phyloP scores from a whole-genome alignment of 30 jellyfish, hydroid and myxozoan genomes.

The Chrysaora quinquecirrha region DNA sequence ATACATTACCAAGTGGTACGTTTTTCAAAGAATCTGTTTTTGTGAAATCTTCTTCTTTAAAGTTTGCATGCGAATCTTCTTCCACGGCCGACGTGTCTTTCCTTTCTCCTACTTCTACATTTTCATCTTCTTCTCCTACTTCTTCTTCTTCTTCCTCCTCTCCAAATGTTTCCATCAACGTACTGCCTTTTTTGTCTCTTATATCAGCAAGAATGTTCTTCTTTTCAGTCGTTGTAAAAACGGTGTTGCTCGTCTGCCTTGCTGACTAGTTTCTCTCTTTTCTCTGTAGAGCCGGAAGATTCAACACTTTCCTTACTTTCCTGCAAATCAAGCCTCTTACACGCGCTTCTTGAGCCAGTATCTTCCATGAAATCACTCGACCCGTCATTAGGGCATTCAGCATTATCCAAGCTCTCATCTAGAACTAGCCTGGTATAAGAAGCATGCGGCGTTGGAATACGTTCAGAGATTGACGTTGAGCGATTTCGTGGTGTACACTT shows the following conservation, averaged over 20 bases:
- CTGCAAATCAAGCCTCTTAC: slow-evolving; percentile 3
- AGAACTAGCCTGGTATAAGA: slow-evolving; percentile 12
- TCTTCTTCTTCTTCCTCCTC: slow-evolving; percentile 50
- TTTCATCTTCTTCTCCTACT: neutral
- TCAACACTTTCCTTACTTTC: neutral
- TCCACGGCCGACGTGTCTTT: slow-evolving; percentile 13
- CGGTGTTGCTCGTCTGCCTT: slow-evolving; percentile 48
- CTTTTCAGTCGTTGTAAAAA: slow-evolving; percentile 15
- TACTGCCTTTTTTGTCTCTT: neutral
- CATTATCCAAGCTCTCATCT: neutral
- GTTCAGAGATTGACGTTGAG: neutral
- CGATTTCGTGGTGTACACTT: slow-evolving; percentile 11
- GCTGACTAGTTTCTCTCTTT: neutral
- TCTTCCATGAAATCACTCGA: neutral
- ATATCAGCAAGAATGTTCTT: slow-evolving; percentile 7
- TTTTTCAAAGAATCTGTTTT: neutral
- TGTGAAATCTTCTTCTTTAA: neutral
- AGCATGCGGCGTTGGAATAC: slow-evolving; percentile 65
- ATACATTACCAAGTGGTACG: neutral
- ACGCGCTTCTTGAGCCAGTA: neutral
- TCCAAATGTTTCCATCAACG: slow-evolving; percentile 34
- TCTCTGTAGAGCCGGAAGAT: slow-evolving; percentile 10
- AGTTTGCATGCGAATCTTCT: neutral
- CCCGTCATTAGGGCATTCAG: neutral
- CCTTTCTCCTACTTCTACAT: slow-evolving; percentile 29